Evolutionary conservation across 2,888 invertebrate genomes (phyloP).

Genomic region (Nymphalis polychloros): DNA sequence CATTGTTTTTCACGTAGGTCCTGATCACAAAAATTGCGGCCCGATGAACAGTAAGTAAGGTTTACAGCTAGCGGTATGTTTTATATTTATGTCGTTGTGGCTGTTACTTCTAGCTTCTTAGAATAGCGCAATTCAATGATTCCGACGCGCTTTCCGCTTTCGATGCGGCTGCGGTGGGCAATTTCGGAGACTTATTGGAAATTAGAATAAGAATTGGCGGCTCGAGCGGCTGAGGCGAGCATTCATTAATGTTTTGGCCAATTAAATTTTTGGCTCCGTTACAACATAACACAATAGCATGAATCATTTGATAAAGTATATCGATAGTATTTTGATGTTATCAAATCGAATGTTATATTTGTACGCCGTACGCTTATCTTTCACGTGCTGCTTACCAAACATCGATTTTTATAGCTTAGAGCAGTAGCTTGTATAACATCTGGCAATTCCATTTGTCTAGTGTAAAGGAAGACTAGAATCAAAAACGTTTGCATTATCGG

Average conservation of each 20-base stretch:
- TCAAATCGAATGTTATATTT: slow-evolving; percentile 24
- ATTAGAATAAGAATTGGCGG: slow-evolving; percentile 43
- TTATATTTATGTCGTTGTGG: slow-evolving; percentile 68
- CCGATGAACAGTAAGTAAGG: slow-evolving; percentile 80
- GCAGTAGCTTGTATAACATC: slow-evolving; percentile 37
- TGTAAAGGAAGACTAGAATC: slow-evolving; percentile 69
- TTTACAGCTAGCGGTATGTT: slow-evolving; percentile 71
- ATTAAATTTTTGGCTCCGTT: slow-evolving; percentile 62
- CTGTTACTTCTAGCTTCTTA: slow-evolving; percentile 72
- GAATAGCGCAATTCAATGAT: slow-evolving; percentile 48
- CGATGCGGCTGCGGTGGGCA: slow-evolving; percentile 48
- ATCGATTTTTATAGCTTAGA: slow-evolving; percentile 17
- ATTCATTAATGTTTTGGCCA: slow-evolving; percentile 56
- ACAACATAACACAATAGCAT: slow-evolving; percentile 54
- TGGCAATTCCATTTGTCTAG: slow-evolving; percentile 49
- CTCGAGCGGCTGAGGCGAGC: slow-evolving; percentile 48
- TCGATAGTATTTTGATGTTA: slow-evolving; percentile 38
- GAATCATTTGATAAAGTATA: slow-evolving; percentile 51
- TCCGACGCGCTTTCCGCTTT: slow-evolving; percentile 61
- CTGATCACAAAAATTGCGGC: slow-evolving; percentile 81
- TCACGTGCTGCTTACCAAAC: slow-evolving; percentile 10
- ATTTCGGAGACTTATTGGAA: slow-evolving; percentile 43
- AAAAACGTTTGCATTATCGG: slow-evolving; percentile 78
- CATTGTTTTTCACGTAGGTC: slow-evolving; percentile 81
- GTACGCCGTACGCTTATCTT: slow-evolving; percentile 15